Conservation (phyloP, 2,888 invertebrate species). For the Choreutis nemorana region DNA sequence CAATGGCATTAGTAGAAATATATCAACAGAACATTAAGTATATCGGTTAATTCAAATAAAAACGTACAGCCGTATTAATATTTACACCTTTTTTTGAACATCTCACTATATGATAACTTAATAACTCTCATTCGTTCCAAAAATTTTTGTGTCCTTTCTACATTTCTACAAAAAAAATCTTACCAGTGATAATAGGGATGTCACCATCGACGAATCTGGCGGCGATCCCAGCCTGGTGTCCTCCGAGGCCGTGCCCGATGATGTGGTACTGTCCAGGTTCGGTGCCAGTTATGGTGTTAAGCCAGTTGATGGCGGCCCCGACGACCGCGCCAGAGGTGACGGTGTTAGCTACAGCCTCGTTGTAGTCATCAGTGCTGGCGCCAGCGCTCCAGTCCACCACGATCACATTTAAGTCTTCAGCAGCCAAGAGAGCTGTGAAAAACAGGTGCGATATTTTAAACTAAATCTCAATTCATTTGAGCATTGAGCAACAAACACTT, state of each 20-base stretch:
- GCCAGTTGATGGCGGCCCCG: constrained; percentile 33
- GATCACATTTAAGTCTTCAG: constrained; percentile 39
- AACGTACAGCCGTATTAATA: too few species aligned
- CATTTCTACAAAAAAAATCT: too few species aligned
- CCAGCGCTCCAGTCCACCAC: constrained; percentile 43
- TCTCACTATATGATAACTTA: too few species aligned
- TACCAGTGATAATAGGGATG: constrained; percentile 37
- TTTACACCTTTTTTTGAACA: too few species aligned
- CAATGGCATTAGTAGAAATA: background rate
- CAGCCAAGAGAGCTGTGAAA: constrained; percentile 27
- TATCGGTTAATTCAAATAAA: background rate
- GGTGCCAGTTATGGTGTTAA: constrained; percentile 23
- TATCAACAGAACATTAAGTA: background rate
- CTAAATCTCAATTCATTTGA: too few species aligned
- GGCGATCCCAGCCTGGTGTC: constrained; percentile 37
- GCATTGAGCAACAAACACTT: too few species aligned
- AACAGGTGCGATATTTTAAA: too few species aligned
- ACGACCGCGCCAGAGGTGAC: constrained; percentile 29
- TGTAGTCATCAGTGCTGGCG: constrained; percentile 21
- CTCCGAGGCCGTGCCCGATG: constrained; percentile 38
- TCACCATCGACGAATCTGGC: constrained; percentile 29
- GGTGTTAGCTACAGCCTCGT: constrained; percentile 27
- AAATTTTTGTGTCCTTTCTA: too few species aligned
- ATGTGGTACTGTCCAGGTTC: constrained; percentile 28
- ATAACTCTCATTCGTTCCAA: too few species aligned